Conservation (phyloP, 2,797 vertebrate species). For the Epinephelus awoara region DNA sequence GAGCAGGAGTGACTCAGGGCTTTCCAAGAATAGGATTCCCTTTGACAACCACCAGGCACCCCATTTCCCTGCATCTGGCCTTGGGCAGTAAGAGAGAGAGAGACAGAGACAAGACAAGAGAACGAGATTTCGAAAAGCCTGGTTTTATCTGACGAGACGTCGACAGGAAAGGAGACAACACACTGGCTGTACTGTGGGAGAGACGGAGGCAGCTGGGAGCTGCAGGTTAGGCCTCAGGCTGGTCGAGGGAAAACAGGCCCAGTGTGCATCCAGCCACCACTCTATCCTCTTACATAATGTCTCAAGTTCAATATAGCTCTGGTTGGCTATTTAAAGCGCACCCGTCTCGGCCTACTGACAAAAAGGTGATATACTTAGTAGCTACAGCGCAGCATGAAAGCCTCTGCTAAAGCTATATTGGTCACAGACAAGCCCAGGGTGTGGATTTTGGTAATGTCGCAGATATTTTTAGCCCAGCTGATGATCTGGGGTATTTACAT, state of each 20-base stretch:
- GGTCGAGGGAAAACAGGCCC: slow-evolving; percentile 65
- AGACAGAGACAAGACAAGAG: slow-evolving; percentile 39
- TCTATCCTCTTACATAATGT: slow-evolving; percentile 88
- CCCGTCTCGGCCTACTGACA: slow-evolving; percentile 84
- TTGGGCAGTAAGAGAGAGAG: slow-evolving; percentile 37
- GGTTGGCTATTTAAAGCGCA: slow-evolving; percentile 82
- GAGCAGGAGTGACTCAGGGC: slow-evolving; percentile 75
- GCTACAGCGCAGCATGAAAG: slow-evolving; percentile 83
- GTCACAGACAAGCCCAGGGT: slow-evolving; percentile 81
- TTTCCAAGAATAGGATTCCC: slow-evolving; percentile 83
- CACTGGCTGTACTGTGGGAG: slow-evolving; percentile 39
- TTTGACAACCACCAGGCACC: slow-evolving; percentile 74
- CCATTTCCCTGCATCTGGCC: slow-evolving; percentile 69
- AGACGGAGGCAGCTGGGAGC: slow-evolving; percentile 67
- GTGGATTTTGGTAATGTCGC: slow-evolving; percentile 79
- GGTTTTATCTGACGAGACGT: slow-evolving; percentile 46
- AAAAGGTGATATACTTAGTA: slow-evolving; percentile 87
- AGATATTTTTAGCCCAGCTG: slow-evolving; percentile 84
- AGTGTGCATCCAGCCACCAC: slow-evolving; percentile 74
- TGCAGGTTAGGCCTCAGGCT: slow-evolving; percentile 63
- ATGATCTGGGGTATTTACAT: slow-evolving; percentile 75
- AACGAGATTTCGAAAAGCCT: slow-evolving; percentile 48
- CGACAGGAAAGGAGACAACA: slow-evolving; percentile 25
- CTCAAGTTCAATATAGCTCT: slow-evolving; percentile 85
- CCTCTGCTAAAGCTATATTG: slow-evolving; percentile 80